Conservation (phyloP, 2,113 vertebrate species). For the Stomatorhinus ivindoensis region DNA sequence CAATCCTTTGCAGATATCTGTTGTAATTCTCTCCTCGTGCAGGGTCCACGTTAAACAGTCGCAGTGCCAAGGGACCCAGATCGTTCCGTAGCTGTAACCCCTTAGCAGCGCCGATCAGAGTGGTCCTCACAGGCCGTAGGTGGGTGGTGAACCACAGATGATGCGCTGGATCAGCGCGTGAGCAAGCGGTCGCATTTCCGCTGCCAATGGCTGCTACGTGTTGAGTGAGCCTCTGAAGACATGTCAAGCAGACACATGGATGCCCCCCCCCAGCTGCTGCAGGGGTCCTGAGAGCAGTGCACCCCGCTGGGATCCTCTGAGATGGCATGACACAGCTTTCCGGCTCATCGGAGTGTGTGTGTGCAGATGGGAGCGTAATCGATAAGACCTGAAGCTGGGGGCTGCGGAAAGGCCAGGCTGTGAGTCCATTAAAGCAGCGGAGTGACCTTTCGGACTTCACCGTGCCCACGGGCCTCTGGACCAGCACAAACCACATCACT, state of each 20-base stretch:
- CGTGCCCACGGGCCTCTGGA: not conserved
- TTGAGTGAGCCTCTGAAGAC: not conserved
- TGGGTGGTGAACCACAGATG: not conserved
- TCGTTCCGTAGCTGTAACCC: not conserved
- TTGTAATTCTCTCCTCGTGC: not conserved
- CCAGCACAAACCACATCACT: not conserved
- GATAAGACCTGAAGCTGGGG: not conserved
- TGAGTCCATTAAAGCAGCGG: not conserved
- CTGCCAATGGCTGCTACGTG: not conserved
- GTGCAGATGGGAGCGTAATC: not conserved
- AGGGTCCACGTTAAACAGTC: not conserved
- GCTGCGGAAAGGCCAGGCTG: not conserved
- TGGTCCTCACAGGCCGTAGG: not conserved
- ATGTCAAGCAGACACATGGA: not conserved
- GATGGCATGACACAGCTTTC: not conserved
- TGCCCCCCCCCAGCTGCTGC: not conserved
- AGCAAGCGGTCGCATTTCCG: not conserved
- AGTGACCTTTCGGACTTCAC: not conserved
- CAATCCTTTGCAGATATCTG: not conserved
- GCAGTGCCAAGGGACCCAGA: not conserved
- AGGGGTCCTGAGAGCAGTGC: not conserved
- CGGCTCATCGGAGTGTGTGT: not conserved
- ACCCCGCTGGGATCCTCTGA: not conserved
- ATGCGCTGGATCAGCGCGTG: not conserved
- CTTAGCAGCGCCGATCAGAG: not conserved